Evolutionary conservation across 2,113 vertebrate species (phyloP), one percentile per base, ranked within the genome.

Genomic region (Larimichthys crocea): DNA sequence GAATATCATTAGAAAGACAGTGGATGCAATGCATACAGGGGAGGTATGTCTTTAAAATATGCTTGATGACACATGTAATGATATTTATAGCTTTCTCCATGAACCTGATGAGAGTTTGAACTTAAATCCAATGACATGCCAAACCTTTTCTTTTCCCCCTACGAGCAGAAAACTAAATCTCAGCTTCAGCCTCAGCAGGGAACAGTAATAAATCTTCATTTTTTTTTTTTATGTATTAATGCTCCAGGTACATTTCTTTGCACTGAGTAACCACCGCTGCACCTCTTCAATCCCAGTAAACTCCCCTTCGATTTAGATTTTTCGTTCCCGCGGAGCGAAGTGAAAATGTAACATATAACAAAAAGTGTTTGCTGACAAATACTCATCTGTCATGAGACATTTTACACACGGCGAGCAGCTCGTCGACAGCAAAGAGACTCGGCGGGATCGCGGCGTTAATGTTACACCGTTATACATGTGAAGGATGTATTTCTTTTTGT

Each of bases 291-390:
- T 88, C 86, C 72, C 68, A 40, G 78, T 49, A 60, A 79, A 81
- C 87, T 84, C 44, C 35, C 77, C 56, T 48, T 70, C 50, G 19
- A 19, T 83, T 85, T 26, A 24, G 62, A 82, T 86, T 76, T 64
- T 67, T 80, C 63, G 62, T 83, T 83, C 82, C 72, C 56, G 4
- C 22, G 52, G 71, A 74, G 35, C 35, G 72, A 76, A 71, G 72
- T 62, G 74, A 87, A 87, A 89, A 82, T 79, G 74, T 74, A 87
- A 88, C 74, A 79, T 85, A 88, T 74, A 78, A 92, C 73, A 67
- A 80, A 40, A 88, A 65, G 66, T 61, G 74, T 83, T 91, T 83
- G 81, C 85, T 84, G 88, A 87, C 86, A 89, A 86, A 91, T 81
- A 81, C 46, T 89, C 85, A 79, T 86, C 67, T 89, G 86, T 89